phyloP scores from a whole-genome alignment of 1,140 invertebrate species.

The Pygmarrhopalites habei region DNA sequence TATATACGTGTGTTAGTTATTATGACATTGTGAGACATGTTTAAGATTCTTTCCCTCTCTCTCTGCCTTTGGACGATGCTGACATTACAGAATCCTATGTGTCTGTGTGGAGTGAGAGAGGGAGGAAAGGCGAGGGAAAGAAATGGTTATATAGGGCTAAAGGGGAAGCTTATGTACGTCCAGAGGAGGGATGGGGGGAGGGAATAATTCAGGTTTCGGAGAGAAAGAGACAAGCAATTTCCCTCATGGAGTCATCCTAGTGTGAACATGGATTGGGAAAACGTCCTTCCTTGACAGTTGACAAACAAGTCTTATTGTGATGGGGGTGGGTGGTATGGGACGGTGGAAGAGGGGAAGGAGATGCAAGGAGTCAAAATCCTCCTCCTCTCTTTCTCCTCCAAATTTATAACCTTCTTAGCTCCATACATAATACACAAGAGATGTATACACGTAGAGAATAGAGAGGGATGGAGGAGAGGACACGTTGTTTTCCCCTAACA shows the following conservation, averaged over 20 bases:
- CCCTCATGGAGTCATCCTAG: constrained; percentile 34
- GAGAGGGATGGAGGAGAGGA: too few relatives aligned
- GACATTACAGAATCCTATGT: too few relatives aligned
- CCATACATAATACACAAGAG: too few relatives aligned
- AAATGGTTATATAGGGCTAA: not conserved
- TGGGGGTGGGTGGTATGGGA: too few relatives aligned
- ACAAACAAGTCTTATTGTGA: constrained; percentile 38
- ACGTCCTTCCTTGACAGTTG: constrained; percentile 33
- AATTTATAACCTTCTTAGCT: not conserved
- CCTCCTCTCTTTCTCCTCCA: not conserved
- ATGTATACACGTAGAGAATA: too few relatives aligned
- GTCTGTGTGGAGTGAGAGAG: too few relatives aligned
- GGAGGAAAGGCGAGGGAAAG: not conserved
- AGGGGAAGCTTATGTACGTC: not conserved
- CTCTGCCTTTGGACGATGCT: too few relatives aligned
- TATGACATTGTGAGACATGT: too few relatives aligned
- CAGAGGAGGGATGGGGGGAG: not conserved
- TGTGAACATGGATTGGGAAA: constrained; percentile 34
- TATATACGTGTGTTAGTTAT: not conserved
- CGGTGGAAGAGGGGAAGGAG: constrained; percentile 18
- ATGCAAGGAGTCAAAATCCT: not conserved
- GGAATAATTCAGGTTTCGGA: constrained; percentile 27
- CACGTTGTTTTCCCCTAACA: too few relatives aligned
- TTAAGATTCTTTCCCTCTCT: too few relatives aligned
- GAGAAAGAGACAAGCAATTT: constrained; percentile 39